These are phyloP conservation scores for Apeltes quadracus DNA, from an alignment of 2,113 vertebrate species.

Conservation along the genomic window DNA sequence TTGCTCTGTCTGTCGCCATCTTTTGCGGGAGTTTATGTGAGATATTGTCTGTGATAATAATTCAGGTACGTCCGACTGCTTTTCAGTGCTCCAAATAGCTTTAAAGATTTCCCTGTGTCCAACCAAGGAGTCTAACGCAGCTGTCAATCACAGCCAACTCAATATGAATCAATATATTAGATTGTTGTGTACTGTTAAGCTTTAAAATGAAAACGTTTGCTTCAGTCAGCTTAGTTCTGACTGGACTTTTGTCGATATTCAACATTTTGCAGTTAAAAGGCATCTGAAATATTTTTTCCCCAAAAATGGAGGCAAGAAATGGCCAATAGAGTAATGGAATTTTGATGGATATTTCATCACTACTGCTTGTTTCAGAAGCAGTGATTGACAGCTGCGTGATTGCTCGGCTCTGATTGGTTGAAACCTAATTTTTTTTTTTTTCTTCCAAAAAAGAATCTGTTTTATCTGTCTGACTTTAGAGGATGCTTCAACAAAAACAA, in stretches of 20 bases:
- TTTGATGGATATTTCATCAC: neutral
- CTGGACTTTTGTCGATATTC: neutral
- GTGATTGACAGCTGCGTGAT: neutral
- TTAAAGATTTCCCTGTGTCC: neutral
- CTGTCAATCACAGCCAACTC: neutral
- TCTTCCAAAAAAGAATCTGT: neutral
- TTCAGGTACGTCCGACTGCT: neutral
- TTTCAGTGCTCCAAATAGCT: neutral
- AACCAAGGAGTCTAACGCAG: neutral
- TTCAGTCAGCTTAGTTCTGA: neutral
- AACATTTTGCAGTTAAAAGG: too few species aligned
- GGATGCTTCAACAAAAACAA: neutral
- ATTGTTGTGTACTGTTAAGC: neutral
- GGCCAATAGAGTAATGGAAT: neutral
- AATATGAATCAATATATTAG: neutral
- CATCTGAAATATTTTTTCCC: neutral
- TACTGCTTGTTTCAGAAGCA: neutral
- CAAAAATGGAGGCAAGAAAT: neutral
- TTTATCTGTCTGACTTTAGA: neutral
- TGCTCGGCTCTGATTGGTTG: neutral
- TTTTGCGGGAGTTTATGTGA: neutral
- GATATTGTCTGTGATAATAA: neutral
- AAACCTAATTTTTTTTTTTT: too few species aligned
- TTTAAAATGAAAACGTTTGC: neutral
- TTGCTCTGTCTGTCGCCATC: neutral